phyloP scores from a whole-genome alignment of 2,113 vertebrate genomes.

The Montifringilla adamsi region DNA sequence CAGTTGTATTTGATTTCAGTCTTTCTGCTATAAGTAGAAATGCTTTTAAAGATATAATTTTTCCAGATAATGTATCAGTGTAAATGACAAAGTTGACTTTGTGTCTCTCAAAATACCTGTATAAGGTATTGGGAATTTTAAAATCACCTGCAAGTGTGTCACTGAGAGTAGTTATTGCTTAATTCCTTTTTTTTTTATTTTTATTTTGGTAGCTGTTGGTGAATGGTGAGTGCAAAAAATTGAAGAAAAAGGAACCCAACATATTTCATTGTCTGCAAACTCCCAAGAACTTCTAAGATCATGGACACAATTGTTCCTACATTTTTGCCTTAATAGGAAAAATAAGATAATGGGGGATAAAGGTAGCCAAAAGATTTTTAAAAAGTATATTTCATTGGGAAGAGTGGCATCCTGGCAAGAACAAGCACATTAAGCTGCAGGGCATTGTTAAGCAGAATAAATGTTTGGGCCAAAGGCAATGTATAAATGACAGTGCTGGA shows the following conservation, averaged over 20 bases:
- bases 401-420: slow-evolving; percentile 47
- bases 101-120: slow-evolving; percentile 25
- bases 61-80: slow-evolving; percentile 13
- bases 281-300: not conserved
- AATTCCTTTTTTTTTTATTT: not conserved
- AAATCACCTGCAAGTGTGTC: not conserved
- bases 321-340: not conserved
- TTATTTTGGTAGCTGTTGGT: not conserved
- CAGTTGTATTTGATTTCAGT: slow-evolving; percentile 10
- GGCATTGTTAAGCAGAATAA: slow-evolving; percentile 34
- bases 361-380: slow-evolving; percentile 37
- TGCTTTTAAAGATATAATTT: slow-evolving; percentile 31
- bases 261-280: not conserved
- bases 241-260: not conserved
- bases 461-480: not conserved
- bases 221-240: not conserved
- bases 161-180: not conserved
- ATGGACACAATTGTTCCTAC: not conserved
- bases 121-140: slow-evolving; percentile 4
- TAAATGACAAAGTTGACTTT: slow-evolving; percentile 17
- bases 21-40: slow-evolving; percentile 48
- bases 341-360: not conserved
- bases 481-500: slow-evolving; percentile 5
- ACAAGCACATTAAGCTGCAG: slow-evolving; percentile 29
- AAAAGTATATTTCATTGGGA: not conserved